phyloP scores from a whole-genome alignment of 92 coral and sea anemone genomes.

The Heteractis magnifica region DNA sequence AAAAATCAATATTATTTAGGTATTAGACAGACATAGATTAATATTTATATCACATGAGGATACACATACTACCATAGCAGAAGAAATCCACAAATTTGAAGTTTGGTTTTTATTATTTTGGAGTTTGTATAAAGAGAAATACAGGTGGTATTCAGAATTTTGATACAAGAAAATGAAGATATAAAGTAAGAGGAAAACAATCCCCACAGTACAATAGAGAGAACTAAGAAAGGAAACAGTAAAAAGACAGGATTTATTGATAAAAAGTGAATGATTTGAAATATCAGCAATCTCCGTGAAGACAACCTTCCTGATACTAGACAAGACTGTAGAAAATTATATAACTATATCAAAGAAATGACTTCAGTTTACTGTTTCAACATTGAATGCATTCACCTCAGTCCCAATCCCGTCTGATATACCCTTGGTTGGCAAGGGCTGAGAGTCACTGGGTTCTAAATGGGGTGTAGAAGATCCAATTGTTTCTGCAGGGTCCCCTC shows the following conservation, averaged over 20 bases:
- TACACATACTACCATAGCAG: not conserved
- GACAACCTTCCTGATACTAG: not conserved
- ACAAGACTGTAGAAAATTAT: slow-evolving; percentile 8
- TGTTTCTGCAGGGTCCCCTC: slow-evolving; percentile 37
- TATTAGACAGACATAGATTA: no score
- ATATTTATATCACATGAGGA: no score
- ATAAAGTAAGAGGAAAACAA: not conserved
- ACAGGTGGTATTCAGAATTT: not conserved
- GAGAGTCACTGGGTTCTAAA: slow-evolving; percentile 68
- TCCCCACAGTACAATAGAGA: not conserved
- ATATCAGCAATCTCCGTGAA: not conserved
- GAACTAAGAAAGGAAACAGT: slow-evolving; percentile 5
- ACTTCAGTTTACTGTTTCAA: slow-evolving; percentile 53
- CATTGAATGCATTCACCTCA: slow-evolving; percentile 68
- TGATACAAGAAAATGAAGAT: slow-evolving; percentile 6
- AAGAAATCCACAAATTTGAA: not conserved
- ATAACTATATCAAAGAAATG: not conserved
- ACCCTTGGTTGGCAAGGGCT: slow-evolving; percentile 73
- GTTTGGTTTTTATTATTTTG: slow-evolving; percentile 1
- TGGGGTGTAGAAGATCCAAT: slow-evolving; percentile 33
- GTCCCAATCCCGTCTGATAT: slow-evolving; percentile 70
- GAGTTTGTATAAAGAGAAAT: slow-evolving; percentile 7
- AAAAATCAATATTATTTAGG: no score
- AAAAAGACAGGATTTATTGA: slow-evolving; percentile 3
- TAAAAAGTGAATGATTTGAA: slow-evolving; percentile 5